Percentiles rank a stretch among this genome's conserved stretches.
phyloP scores from a whole-genome alignment of 2,113 vertebrate species.

The Meles meles region DNA sequence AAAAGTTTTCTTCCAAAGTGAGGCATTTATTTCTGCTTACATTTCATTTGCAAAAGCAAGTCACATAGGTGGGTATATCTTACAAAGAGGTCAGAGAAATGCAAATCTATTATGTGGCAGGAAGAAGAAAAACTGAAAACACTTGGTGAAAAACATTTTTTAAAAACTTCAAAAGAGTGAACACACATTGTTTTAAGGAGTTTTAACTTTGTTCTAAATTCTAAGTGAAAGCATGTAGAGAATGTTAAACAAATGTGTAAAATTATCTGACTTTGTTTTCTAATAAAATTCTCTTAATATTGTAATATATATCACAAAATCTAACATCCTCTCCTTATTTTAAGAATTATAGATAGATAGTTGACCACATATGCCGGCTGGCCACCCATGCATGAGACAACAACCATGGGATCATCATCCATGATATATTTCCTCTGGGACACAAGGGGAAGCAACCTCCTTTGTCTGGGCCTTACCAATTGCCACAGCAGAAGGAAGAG shows the following conservation, averaged over 20 bases:
- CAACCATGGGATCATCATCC: background rate
- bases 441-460: too few species aligned
- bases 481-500: background rate
- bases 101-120: background rate
- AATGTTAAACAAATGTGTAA: background rate
- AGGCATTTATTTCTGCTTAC: background rate
- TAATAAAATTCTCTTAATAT: background rate
- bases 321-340: background rate
- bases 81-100: background rate
- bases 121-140: background rate
- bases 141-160: background rate
- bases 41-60: background rate
- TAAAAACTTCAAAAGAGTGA: background rate
- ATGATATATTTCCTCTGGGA: background rate
- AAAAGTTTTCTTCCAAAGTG: background rate
- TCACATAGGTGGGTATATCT: background rate
- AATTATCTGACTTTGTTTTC: background rate
- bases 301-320: background rate
- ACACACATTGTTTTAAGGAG: background rate
- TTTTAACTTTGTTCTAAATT: background rate
- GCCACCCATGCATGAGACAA: background rate
- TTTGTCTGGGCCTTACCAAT: background rate
- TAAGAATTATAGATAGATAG: background rate
- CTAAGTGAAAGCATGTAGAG: background rate
- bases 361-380: background rate